phyloP scores from a whole-genome alignment of 2,113 vertebrate genomes.

The Spilogale gracilis region DNA sequence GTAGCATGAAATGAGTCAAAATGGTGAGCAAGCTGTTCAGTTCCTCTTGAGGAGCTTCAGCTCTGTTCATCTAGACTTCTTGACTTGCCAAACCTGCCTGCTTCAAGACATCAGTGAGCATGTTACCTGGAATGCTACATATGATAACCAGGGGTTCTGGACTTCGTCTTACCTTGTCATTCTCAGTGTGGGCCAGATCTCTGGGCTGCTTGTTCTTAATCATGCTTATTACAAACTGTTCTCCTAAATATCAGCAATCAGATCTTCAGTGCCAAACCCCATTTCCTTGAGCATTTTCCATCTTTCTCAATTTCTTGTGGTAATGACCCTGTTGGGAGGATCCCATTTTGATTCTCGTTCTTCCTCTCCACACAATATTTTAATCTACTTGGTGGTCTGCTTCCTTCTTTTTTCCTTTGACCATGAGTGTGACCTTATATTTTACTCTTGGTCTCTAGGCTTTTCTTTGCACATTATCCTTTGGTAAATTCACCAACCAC shows the following conservation, averaged over 20 bases:
- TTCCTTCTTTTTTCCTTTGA: background rate
- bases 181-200: background rate
- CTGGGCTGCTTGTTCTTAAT: background rate
- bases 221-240: background rate
- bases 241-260: background rate
- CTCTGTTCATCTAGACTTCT: background rate
- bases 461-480: background rate
- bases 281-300: background rate
- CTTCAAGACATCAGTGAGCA: background rate
- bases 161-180: background rate
- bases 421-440: background rate
- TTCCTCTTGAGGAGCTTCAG: background rate
- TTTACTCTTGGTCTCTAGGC: constrained; percentile 8
- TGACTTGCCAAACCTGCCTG: background rate
- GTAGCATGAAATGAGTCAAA: background rate
- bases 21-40: background rate
- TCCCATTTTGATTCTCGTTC: background rate
- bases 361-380: background rate
- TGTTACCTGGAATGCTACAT: background rate
- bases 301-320: background rate
- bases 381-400: background rate
- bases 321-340: background rate
- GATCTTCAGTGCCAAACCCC: background rate
- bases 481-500: background rate
- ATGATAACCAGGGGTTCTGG: background rate